Evolutionary conservation across 2,888 invertebrate genomes (phyloP), one percentile per base, ranked within the genome.

Genomic region (Ophonus ardosiacus): DNA sequence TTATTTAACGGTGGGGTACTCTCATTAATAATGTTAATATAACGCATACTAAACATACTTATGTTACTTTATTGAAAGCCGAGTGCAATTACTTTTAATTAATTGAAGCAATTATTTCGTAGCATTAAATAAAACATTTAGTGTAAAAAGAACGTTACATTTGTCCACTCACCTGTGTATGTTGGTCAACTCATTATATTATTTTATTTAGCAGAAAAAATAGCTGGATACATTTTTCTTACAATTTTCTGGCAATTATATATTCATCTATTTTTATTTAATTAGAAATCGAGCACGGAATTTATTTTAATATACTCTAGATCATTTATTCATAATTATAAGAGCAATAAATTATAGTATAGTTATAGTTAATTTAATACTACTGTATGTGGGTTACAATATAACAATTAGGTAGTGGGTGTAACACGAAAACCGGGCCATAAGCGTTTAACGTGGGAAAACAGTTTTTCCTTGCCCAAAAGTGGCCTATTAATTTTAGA

Each of bases 21-120:
- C 59, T 74, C 76, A 83, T 61, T 83, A 83, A 76, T 43, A 61
- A 38, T 74, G 59, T 57, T 74, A 83, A 61, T 76, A 63, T 76
- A 76, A 76, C 76, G 83, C 83, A 83, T 83, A 83, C 76, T 83
- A 76, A 83, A 83, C 61, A 59, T 24, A 59, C 59, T 76, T 57
- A 61, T 63, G 61, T 74, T 83, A 65, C 68, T 68, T 81, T 81
- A 68, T 31, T 24, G 51, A 81, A 81, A 68, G 83, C 83, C 83
- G 83, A 83, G 76, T 83, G 76, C 76, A 83, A 83, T 83, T 83
- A 83, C 63, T 74, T 74, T 40, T 83, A 83, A 83, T 74, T 83
- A 76, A 83, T 83, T 83, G 40, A 83, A 57, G 83, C 59, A 83
- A 83, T 83, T 83, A 83, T 83, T 83, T 83, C 21, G 24, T 74